Evolutionary conservation across 1,140 invertebrate genomes (phyloP).

Genomic region (Ganaspis sp.): DNA sequence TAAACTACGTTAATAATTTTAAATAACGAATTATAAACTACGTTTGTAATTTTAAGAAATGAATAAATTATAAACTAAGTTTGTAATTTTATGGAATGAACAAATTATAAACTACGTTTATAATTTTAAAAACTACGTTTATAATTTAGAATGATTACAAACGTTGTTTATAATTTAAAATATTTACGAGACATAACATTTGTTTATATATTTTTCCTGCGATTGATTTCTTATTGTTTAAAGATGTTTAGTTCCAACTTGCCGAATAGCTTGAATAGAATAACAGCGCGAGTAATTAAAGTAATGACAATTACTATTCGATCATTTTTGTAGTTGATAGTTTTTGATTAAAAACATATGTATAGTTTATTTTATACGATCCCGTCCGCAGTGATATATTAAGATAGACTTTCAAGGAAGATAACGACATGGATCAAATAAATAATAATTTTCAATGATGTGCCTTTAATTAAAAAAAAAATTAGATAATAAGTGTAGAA

Average conservation of each 20-base stretch:
- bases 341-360: slow-evolving; percentile 42
- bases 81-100: too few species aligned
- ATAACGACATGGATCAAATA: slow-evolving; percentile 49
- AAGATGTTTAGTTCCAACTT: neutral
- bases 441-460: slow-evolving; percentile 61
- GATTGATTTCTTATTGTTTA: neutral
- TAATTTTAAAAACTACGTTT: too few species aligned
- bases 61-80: too few species aligned
- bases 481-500: slow-evolving; percentile 40
- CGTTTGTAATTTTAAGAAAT: too few species aligned
- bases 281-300: neutral
- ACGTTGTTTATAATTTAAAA: too few species aligned
- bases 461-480: slow-evolving; percentile 61
- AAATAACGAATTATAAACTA: too few species aligned
- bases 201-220: neutral
- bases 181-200: neutral
- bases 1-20: too few species aligned
- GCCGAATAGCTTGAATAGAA: neutral
- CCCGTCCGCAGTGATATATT: slow-evolving; percentile 67
- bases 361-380: slow-evolving; percentile 48
- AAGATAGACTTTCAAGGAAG: slow-evolving; percentile 53
- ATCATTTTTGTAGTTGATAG: slow-evolving; percentile 43
- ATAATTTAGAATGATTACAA: too few species aligned
- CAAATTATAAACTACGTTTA: too few species aligned
- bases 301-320: slow-evolving; percentile 32